Percentiles rank a stretch among this genome's conserved stretches.
phyloP scores from a whole-genome alignment of 2,797 vertebrate genomes.

The Micromesistius poutassou region DNA sequence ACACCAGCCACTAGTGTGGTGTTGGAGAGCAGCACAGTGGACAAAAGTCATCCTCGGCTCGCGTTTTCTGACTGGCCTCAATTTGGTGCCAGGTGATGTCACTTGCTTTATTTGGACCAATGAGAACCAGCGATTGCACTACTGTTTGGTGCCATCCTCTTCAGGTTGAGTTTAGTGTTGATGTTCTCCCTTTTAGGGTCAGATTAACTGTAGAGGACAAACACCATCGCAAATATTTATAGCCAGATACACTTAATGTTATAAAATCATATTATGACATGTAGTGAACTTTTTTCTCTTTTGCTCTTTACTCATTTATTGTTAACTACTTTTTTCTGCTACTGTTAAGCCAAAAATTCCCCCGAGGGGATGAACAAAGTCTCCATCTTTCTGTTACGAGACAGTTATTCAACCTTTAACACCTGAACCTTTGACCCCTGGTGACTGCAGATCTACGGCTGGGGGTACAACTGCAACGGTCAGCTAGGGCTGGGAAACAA shows the following conservation, averaged over 20 bases:
- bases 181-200: neutral
- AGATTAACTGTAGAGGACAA: neutral
- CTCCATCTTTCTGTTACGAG: neutral
- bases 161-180: neutral
- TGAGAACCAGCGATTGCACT: neutral
- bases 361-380: neutral
- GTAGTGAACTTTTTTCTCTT: too few relatives aligned
- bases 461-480: constrained; percentile 98
- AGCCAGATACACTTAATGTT: neutral
- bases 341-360: neutral
- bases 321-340: too few relatives aligned
- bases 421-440: neutral
- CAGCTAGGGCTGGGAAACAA: constrained; percentile 94
- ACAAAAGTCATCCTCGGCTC: neutral
- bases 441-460: constrained; percentile 85
- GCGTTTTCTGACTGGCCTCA: neutral
- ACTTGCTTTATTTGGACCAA: neutral
- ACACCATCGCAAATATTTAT: neutral
- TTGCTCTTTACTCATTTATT: too few relatives aligned
- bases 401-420: neutral
- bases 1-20: neutral
- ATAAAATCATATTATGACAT: too few relatives aligned
- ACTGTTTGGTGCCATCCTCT: neutral
- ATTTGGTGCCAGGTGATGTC: neutral
- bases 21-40: neutral